A percentile compares a stretch with the other conserved stretches of the same genome.
Evolutionary conservation across 2,888 invertebrate species (phyloP).

Genomic region (Mythimna loreyi): DNA sequence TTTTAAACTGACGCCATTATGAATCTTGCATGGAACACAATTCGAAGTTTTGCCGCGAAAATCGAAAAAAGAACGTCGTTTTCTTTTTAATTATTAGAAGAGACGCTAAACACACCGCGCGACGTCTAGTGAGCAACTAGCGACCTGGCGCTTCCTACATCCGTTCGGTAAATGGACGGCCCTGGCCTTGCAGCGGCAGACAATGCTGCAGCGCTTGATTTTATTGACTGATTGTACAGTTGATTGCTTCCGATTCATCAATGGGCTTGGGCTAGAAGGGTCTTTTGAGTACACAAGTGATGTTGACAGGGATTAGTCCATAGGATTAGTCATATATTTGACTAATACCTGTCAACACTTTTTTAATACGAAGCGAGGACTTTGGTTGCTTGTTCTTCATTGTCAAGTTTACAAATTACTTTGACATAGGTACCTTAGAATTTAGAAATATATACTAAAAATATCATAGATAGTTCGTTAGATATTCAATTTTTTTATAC

Average conservation of each 20-base stretch:
- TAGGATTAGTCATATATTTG: too few relatives aligned
- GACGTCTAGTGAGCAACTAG: slow-evolving; percentile 74
- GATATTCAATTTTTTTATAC: too few relatives aligned
- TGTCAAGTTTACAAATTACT: not conserved
- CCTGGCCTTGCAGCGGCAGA: slow-evolving; percentile 75
- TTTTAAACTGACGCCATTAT: slow-evolving; percentile 3
- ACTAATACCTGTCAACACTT: too few relatives aligned
- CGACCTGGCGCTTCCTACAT: slow-evolving; percentile 76
- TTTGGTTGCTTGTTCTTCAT: not conserved
- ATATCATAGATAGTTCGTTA: too few relatives aligned
- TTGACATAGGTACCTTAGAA: too few relatives aligned
- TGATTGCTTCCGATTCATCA: slow-evolving; percentile 64
- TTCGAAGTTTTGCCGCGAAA: slow-evolving; percentile 30
- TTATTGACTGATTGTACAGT: slow-evolving; percentile 70
- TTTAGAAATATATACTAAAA: too few relatives aligned
- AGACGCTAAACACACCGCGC: slow-evolving; percentile 61
- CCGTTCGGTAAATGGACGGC: slow-evolving; percentile 71
- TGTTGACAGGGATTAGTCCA: too few relatives aligned
- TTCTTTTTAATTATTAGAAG: slow-evolving; percentile 55
- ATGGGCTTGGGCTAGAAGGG: slow-evolving; percentile 32
- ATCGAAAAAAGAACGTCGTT: slow-evolving; percentile 45
- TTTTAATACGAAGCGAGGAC: not conserved
- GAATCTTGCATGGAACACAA: not conserved
- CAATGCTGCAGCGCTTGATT: slow-evolving; percentile 72
- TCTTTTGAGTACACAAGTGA: not conserved